Conservation (phyloP, 1,140 invertebrate species). For the Drosophila teissieri region DNA sequence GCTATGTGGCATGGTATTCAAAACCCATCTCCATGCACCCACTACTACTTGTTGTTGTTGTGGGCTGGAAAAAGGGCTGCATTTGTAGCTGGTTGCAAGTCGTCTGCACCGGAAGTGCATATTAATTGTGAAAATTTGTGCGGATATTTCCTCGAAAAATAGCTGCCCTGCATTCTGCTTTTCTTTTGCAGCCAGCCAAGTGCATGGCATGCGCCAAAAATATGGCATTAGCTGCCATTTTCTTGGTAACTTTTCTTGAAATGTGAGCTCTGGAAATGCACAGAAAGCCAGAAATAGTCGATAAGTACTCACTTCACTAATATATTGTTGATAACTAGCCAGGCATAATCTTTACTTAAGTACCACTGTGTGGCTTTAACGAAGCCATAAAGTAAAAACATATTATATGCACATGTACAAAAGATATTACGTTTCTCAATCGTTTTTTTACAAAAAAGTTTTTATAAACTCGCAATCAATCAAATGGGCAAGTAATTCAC, state of each 20-base stretch:
- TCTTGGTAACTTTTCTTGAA: conserved; percentile 29
- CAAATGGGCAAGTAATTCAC: conserved; percentile 10
- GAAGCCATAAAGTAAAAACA: no score
- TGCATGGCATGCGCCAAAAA: conserved; percentile 18
- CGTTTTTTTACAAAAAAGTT: no score
- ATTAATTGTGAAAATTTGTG: conserved; percentile 83
- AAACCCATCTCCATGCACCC: not conserved
- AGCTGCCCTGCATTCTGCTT: conserved; percentile 46
- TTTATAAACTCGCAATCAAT: not conserved
- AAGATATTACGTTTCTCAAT: no score
- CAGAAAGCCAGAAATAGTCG: conserved; percentile 14
- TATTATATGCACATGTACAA: no score
- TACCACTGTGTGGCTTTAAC: no score
- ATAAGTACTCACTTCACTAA: conserved; percentile 1
- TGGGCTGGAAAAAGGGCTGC: conserved; percentile 29
- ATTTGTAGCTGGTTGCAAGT: conserved; percentile 69
- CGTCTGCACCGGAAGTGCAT: conserved; percentile 82
- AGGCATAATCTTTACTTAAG: conserved; percentile 4
- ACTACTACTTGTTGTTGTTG: conserved; percentile 23
- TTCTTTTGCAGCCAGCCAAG: conserved; percentile 21
- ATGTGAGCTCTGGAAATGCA: conserved; percentile 17
- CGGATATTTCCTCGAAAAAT: conserved; percentile 77
- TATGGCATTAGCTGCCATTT: conserved; percentile 40
- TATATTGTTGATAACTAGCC: no score
- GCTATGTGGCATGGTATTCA: conserved; percentile 16